Conservation (phyloP, 2,113 vertebrate species). For the Mungos mungo region DNA sequence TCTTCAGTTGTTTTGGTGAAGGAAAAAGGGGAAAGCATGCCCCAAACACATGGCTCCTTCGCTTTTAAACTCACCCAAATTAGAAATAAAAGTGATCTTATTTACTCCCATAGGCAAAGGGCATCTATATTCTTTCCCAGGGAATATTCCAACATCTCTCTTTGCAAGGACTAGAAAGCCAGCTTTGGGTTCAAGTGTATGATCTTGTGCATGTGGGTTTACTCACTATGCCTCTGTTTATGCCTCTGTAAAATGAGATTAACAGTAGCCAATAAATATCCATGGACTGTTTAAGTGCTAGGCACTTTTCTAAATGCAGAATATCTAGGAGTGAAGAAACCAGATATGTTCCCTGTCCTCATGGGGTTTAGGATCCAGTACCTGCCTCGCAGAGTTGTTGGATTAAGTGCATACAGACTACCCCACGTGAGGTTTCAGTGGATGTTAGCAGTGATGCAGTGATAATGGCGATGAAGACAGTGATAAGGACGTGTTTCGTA, state of each 20-base stretch:
- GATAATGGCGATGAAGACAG: not conserved
- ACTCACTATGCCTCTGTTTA: not conserved
- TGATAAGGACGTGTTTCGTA: not conserved
- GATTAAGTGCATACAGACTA: not conserved
- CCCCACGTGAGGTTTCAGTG: not conserved
- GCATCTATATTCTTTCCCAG: not conserved
- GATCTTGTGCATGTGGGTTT: not conserved
- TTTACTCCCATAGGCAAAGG: not conserved
- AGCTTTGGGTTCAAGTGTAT: not conserved
- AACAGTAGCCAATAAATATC: not conserved
- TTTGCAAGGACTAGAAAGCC: not conserved
- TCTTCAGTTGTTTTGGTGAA: not conserved
- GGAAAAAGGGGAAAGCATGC: not conserved
- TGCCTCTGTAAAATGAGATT: not conserved
- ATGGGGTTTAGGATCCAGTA: not conserved
- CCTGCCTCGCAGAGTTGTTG: not conserved
- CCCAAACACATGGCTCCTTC: not conserved
- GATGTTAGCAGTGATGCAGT: not conserved
- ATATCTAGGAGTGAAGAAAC: not conserved
- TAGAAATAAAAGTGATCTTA: constrained; percentile 2
- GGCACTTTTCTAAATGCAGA: not conserved
- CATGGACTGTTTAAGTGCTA: not conserved
- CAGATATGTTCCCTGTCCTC: not conserved
- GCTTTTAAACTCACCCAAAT: not conserved
- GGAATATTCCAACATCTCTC: not conserved